These are phyloP conservation scores for Monochamus saltuarius DNA, from an alignment of 1,140 invertebrate species.

Conservation along the genomic window DNA sequence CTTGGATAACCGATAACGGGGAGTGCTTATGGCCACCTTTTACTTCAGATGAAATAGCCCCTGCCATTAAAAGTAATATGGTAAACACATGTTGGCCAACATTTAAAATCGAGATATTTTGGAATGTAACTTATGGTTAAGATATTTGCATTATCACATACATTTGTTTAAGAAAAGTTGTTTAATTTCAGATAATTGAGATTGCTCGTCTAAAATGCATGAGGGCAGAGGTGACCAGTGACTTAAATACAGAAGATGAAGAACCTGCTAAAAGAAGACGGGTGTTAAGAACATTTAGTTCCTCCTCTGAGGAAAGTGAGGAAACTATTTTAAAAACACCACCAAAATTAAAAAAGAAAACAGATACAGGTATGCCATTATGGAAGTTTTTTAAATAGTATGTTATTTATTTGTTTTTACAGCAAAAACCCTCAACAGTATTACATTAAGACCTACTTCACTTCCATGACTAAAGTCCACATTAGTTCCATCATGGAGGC, in stretches of 20 bases:
- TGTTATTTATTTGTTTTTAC: no score
- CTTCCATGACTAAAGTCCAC: no score
- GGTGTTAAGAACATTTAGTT: not conserved
- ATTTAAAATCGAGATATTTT: constrained; percentile 1
- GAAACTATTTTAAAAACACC: not conserved
- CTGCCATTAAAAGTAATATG: not conserved
- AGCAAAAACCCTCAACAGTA: no score
- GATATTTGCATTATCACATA: not conserved
- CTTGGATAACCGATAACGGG: not conserved
- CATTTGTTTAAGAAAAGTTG: not conserved
- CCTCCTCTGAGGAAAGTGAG: not conserved
- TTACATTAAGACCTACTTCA: no score
- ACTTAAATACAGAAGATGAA: not conserved
- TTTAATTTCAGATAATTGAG: constrained; percentile 1
- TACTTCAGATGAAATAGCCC: not conserved
- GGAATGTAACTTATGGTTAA: constrained; percentile 3
- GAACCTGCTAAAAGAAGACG: not conserved
- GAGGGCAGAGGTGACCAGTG: not conserved
- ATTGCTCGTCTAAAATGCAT: not conserved
- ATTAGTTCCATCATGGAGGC: no score
- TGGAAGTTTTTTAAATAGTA: not conserved
- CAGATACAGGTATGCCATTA: not conserved
- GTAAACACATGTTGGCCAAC: constrained; percentile 4
- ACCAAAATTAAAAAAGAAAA: constrained; percentile 3
- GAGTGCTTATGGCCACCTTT: not conserved